Evolutionary conservation across 2,888 invertebrate species (phyloP), one percentile per base, ranked within the genome.

Genomic region (Lottia scabra): DNA sequence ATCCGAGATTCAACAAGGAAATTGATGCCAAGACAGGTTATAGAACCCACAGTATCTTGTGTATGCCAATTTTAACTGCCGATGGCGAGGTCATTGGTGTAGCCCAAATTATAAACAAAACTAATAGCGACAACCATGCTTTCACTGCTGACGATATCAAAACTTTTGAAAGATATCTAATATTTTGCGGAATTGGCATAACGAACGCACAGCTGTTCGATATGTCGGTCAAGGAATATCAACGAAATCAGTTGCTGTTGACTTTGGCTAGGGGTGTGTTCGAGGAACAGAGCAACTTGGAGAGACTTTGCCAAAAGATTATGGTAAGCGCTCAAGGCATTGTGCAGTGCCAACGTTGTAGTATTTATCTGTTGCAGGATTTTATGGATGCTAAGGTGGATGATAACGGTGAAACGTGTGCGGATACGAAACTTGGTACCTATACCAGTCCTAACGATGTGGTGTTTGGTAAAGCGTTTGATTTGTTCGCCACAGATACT

Each of bases 91-190:
- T 98, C 15, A 96, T 98, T 71, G 98, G 98, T 2, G 98, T 98
- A 4, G 98, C 97, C 27, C 96, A 98, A 91, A 96, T 98, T 86
- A 97, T 98, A 87, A 98, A 98, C 91, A 98, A 98, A 91, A 95
- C 95, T 68, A 95, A 95, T 65, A 70, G 26, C 13, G 68, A 63
- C 95, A 93, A 93, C 74, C 92, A 83, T 23, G 95, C 95, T 87
- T 98, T 98, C 88, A 95, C 95, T 2, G 91, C 93, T 4, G 93
- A 94, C 79, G 98, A 98, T 89, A 95, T 97, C 73, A 95, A 97
- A 91, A 94, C 97, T 70, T 97, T 97, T 91, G 92, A 94, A 71
- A 94, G 95, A 84, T 97, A 97, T 91, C 92, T 98, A 72, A 96
- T 96, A 15, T 98, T 98, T 91, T 97, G 97, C 88, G 97, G 97